Base-by-base conservation (phyloP, 2,888 invertebrate species). In the Oxytorus armatus region DNA sequence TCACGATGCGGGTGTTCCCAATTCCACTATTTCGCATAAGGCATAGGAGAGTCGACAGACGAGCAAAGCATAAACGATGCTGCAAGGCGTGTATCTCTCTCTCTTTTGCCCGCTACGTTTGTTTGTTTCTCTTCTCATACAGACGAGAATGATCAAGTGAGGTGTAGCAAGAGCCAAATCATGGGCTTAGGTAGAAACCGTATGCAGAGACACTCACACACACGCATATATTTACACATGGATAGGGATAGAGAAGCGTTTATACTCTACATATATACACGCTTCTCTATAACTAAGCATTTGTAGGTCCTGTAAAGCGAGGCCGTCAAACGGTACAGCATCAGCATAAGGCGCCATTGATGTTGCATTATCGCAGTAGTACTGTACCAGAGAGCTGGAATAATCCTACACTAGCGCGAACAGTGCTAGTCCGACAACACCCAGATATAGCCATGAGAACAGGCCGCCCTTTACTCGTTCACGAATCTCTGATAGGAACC, bases 371-470 rank as follows among this genome's bases (percentile, higher is more conserved):
- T 51, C 39, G 33, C 42, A 51, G 39, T 53, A 5, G 33, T 51
- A 23, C 57, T 16, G 49, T 65, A 11, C 39, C 57, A 51, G 21
- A 42, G 44, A 16, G 44, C 55, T 80, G 39, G 55, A 55, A 55
- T 69, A 36, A 49, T 79, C 63, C 33, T 49, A 36, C 21, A 63
- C 18, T 16, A 11, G 11, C 33, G 57, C n/a, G 55, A 59, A 66
- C 25, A 51, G n/a, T 21, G 10, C 14, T 21, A 49, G 25, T 39
- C 47, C 47, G 57, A 33, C 33, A 73, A 68, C 23, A 14, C 33
- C 73, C 39, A 63, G 55, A 44, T 68, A 63, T 63, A 63, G 77
- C 49, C 42, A 76, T 80, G 80, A 72, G 80, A 80, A 69, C 55
- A 70, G 36, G 25, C 16, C 57, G 76, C 68, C 73, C 77, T 80